Base-by-base conservation (phyloP, 2,888 invertebrate species). In the Drosophila suboccidentalis region DNA sequence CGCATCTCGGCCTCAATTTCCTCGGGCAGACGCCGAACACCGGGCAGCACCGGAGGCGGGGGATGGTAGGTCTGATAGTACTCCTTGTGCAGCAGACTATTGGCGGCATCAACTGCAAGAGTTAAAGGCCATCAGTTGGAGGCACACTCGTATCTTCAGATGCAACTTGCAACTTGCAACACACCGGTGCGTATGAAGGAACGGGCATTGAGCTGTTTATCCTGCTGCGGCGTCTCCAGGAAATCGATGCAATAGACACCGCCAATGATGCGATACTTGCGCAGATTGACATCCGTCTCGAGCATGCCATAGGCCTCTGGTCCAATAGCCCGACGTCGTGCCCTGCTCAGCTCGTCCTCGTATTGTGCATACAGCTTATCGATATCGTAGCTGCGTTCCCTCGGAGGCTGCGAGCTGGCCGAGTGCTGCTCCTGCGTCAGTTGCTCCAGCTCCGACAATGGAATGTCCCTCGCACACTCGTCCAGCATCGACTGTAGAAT, bases 1-100 rank as follows among this genome's bases (percentile, higher is more conserved):
- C 95, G 96, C 91, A 96, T 94, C 90, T 97, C 97, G 0, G 95
- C 95, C 85, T 97, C 97, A 26, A 97, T 95, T 88, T 97, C 96
- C 92, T 97, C 97, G 0, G 97, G 96, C 22, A 95, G 94, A 49
- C 96, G 94, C 5, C 95, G 94, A 4, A 95, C 94, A 0, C 95
- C 95, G 0, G 95, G 94, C 2, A 95, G 94, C 0, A 94, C 94
- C 0, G 95, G 94, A 0, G 94, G 94, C 0, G 96, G 96, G 0
- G 96, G 95, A 2, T 94, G 94, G 90, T 96, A 97, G 19, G 94
- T 94, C 15, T 95, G 95, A 65, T 94, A 94, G 86, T 96, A 97
- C 1, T 93, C 93, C 17, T 94, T 94, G 43, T 93, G 92, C 76
- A 94, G 93, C 87, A 96, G 92, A 17, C 94, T 93, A 73, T 95